phyloP scores from a whole-genome alignment of 2,113 vertebrate species.

The Nycticebus coucang region DNA sequence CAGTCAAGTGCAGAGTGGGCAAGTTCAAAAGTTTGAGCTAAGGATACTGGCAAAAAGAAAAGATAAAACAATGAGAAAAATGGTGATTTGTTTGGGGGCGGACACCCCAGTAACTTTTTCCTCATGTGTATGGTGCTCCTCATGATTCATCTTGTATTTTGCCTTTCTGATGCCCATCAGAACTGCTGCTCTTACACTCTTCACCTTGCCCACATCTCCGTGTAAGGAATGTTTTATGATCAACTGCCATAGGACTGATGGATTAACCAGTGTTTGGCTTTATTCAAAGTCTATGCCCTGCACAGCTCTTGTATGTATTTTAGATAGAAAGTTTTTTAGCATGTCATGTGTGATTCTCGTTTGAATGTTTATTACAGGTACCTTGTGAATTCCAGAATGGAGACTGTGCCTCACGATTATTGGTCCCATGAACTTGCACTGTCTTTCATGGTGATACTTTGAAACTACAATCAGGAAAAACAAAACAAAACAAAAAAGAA shows the following conservation, averaged over 20 bases:
- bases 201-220: slow-evolving; percentile 76
- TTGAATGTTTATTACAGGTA: slow-evolving; percentile 68
- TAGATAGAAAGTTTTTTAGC: slow-evolving; percentile 66
- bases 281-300: slow-evolving; percentile 72
- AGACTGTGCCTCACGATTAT: slow-evolving; percentile 68
- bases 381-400: slow-evolving; percentile 68
- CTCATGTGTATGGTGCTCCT: slow-evolving; percentile 77
- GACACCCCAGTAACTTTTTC: slow-evolving; percentile 36
- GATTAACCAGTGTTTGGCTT: slow-evolving; percentile 78
- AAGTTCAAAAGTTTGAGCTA: slow-evolving; percentile 57
- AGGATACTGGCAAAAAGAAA: not conserved
- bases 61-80: not conserved
- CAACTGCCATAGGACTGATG: slow-evolving; percentile 80
- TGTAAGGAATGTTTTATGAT: slow-evolving; percentile 76
- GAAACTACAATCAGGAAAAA: slow-evolving; percentile 23
- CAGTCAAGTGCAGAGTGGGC: slow-evolving; percentile 38
- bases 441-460: slow-evolving; percentile 44
- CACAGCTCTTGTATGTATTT: slow-evolving; percentile 64
- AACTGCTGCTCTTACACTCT: slow-evolving; percentile 61
- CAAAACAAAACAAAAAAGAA: not conserved
- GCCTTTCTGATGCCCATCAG: slow-evolving; percentile 68
- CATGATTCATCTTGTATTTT: slow-evolving; percentile 53
- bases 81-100: not conserved
- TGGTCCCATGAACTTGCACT: slow-evolving; percentile 66
- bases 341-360: slow-evolving; percentile 68